These are phyloP conservation scores for Bubo blakistoni DNA, from an alignment of 2,113 vertebrate genomes.

Conservation along the genomic window DNA sequence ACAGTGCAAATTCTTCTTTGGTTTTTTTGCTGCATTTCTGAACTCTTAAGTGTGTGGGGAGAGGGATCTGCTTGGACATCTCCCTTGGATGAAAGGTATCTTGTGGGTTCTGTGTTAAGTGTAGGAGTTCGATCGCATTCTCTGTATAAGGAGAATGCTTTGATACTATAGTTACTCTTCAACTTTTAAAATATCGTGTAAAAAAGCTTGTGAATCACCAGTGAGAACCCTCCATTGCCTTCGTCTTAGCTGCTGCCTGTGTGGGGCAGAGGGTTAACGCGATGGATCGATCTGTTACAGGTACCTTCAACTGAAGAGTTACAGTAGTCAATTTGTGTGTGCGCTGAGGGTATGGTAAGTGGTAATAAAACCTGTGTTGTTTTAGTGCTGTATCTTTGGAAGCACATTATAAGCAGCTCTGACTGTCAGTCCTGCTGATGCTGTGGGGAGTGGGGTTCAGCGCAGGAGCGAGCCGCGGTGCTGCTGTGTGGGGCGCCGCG, in stretches of 20 bases:
- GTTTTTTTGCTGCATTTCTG: background rate
- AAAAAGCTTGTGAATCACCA: background rate
- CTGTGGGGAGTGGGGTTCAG: too few species aligned
- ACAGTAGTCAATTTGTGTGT: accelerated
- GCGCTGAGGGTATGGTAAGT: too few species aligned
- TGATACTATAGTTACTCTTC: background rate
- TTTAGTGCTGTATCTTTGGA: background rate
- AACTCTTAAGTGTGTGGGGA: background rate
- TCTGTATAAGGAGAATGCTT: background rate
- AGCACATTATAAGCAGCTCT: background rate
- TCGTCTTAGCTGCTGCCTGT: accelerated
- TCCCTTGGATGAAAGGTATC: background rate
- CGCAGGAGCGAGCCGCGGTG: accelerated
- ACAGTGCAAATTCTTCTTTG: background rate
- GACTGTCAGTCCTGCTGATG: accelerated
- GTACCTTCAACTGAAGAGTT: background rate
- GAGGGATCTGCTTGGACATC: background rate
- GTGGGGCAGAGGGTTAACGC: accelerated
- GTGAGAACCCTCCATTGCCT: background rate
- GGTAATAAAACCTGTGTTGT: accelerated
- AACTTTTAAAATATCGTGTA: background rate
- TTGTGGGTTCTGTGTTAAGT: background rate
- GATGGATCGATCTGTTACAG: accelerated
- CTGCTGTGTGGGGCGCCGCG: background rate
- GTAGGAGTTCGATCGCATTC: background rate